These are phyloP conservation scores for Aleiodes sp. DNA, from an alignment of 1,140 invertebrate genomes.

Conservation along the genomic window DNA sequence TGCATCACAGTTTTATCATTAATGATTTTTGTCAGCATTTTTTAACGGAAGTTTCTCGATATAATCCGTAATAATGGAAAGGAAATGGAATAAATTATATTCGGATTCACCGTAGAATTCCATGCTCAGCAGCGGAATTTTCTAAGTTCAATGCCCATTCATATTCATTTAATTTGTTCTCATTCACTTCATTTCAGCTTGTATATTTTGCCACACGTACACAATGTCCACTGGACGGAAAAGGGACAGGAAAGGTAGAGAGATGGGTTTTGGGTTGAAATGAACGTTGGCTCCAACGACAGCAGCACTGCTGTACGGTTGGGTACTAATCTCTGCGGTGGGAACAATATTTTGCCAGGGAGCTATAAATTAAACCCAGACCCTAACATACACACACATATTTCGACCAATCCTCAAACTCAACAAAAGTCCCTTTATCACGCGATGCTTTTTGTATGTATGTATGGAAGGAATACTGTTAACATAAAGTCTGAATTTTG, in stretches of 20 bases:
- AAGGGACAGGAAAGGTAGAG: background rate
- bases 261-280: background rate
- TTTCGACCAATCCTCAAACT: background rate
- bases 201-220: background rate
- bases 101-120: too few relatives aligned
- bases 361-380: conserved; percentile 43
- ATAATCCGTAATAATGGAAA: too few relatives aligned
- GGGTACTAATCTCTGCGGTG: conserved; percentile 45
- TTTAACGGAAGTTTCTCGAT: too few relatives aligned
- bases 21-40: too few relatives aligned
- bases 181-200: background rate
- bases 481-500: background rate
- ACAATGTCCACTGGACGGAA: background rate
- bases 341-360: conserved; percentile 47
- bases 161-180: background rate
- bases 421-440: conserved; percentile 42
- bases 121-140: too few relatives aligned
- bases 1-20: too few relatives aligned
- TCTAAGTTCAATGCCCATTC: too few relatives aligned
- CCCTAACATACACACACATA: conserved; percentile 32
- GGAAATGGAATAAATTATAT: too few relatives aligned
- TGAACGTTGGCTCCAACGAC: conserved; percentile 29
- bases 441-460: conserved; percentile 38
- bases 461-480: too few relatives aligned
- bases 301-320: conserved; percentile 6